phyloP scores from a whole-genome alignment of 2,888 invertebrate genomes.

The Oscheius sp. region DNA sequence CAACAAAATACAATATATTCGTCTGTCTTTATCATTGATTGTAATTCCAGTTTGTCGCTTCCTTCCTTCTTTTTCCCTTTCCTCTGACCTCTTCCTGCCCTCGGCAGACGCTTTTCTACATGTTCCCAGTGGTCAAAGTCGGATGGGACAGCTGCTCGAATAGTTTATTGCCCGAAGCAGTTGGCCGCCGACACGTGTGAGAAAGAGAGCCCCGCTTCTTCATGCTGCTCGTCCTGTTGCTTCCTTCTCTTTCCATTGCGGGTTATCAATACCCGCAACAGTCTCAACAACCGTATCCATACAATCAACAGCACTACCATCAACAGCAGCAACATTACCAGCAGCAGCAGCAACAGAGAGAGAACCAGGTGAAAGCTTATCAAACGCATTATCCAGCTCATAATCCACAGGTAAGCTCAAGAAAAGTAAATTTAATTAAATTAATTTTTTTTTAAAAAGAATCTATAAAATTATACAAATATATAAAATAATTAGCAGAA shows the following conservation, averaged over 20 bases:
- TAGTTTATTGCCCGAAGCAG: constrained; percentile 27
- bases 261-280: constrained; percentile 7
- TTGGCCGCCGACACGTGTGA: constrained; percentile 18
- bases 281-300: neutral
- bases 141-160: constrained; percentile 5
- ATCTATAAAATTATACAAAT: too few relatives aligned
- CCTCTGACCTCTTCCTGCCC: too few relatives aligned
- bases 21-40: too few relatives aligned
- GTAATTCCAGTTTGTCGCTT: too few relatives aligned
- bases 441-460: too few relatives aligned
- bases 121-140: constrained; percentile 11
- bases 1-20: too few relatives aligned
- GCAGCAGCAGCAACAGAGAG: constrained; percentile 2
- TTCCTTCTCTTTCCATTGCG: constrained; percentile 2
- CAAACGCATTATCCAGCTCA: constrained; percentile 42
- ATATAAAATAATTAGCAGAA: too few relatives aligned
- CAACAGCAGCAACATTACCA: constrained; percentile 15
- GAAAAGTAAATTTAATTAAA: neutral
- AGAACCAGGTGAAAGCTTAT: constrained; percentile 44
- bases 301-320: constrained; percentile 4
- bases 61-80: too few relatives aligned
- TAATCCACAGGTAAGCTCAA: constrained; percentile 4
- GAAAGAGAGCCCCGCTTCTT: constrained; percentile 7
- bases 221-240: constrained; percentile 17
- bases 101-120: too few relatives aligned